Conservation (phyloP, 2,113 vertebrate species). For the Tautogolabrus adspersus region DNA sequence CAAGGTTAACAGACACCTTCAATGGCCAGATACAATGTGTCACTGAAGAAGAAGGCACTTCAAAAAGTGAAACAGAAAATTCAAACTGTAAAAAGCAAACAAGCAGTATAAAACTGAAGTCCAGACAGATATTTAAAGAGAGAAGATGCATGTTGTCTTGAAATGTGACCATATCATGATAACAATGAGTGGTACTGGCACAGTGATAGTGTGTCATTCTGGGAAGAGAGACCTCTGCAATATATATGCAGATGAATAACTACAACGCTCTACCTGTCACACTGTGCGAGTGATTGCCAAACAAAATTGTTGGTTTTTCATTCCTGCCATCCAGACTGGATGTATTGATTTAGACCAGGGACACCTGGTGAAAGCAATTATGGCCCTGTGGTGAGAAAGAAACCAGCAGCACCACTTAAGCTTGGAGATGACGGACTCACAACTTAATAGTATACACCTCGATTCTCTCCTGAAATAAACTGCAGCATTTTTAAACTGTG, state of each 20-base stretch:
- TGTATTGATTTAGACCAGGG: constrained; percentile 21
- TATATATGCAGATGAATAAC: neutral
- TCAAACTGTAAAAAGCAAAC: neutral
- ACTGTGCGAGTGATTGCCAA: constrained; percentile 17
- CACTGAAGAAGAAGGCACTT: constrained; percentile 4
- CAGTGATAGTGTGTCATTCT: neutral
- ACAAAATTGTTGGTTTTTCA: constrained; percentile 10
- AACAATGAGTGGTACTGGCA: neutral
- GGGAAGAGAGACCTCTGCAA: neutral
- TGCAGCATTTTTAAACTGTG: constrained; percentile 25
- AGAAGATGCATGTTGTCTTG: neutral
- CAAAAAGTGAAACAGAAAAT: neutral
- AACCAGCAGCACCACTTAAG: constrained; percentile 4
- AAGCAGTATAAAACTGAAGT: neutral
- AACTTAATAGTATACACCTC: constrained; percentile 18
- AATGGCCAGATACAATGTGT: constrained; percentile 2
- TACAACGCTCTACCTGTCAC: constrained; percentile 13
- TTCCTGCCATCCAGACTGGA: constrained; percentile 10
- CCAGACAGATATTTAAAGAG: neutral
- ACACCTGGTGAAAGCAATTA: constrained; percentile 41
- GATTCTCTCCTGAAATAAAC: constrained; percentile 22
- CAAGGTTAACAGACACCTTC: constrained; percentile 41
- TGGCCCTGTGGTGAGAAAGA: constrained; percentile 9
- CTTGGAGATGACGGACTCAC: constrained; percentile 13
- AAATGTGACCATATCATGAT: neutral